phyloP scores from a whole-genome alignment of 2,113 vertebrate genomes.

The Otus sunia region DNA sequence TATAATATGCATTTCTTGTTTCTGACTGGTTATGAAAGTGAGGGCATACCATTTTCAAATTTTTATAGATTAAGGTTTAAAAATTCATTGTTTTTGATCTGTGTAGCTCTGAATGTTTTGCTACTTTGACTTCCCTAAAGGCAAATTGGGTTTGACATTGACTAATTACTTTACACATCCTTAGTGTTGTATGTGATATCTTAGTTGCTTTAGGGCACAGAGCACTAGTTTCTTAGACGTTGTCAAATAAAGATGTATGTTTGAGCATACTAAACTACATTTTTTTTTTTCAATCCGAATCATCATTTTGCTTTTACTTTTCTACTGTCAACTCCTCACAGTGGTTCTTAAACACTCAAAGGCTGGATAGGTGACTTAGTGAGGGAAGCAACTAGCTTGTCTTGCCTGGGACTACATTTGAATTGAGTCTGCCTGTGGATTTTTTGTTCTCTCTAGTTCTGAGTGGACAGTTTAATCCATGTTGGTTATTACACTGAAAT shows the following conservation, averaged over 20 bases:
- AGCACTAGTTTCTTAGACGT: slow-evolving; percentile 64
- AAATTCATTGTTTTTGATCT: slow-evolving; percentile 78
- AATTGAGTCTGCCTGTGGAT: slow-evolving; percentile 73
- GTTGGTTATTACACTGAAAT: slow-evolving; percentile 63
- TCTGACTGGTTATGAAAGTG: slow-evolving; percentile 85
- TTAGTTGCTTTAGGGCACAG: slow-evolving; percentile 72
- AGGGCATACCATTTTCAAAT: slow-evolving; percentile 81
- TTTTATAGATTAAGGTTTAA: slow-evolving; percentile 79
- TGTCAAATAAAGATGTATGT: slow-evolving; percentile 72
- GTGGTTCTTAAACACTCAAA: slow-evolving; percentile 70
- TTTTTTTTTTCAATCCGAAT: slow-evolving; percentile 63
- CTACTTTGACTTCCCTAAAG: slow-evolving; percentile 77
- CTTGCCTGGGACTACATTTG: slow-evolving; percentile 75
- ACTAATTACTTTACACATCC: slow-evolving; percentile 70
- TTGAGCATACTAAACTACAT: slow-evolving; percentile 70
- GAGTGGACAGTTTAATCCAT: slow-evolving; percentile 67
- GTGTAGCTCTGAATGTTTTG: slow-evolving; percentile 81
- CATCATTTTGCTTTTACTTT: slow-evolving; percentile 79
- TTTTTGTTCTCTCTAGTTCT: slow-evolving; percentile 73
- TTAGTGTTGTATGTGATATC: slow-evolving; percentile 74
- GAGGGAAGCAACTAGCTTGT: slow-evolving; percentile 68
- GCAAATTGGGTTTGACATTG: slow-evolving; percentile 76
- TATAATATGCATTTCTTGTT: slow-evolving; percentile 88
- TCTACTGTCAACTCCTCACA: slow-evolving; percentile 74
- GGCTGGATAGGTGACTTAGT: slow-evolving; percentile 68